These are phyloP conservation scores for Edolisoma coerulescens DNA, from an alignment of 2,113 vertebrate species.

Conservation along the genomic window DNA sequence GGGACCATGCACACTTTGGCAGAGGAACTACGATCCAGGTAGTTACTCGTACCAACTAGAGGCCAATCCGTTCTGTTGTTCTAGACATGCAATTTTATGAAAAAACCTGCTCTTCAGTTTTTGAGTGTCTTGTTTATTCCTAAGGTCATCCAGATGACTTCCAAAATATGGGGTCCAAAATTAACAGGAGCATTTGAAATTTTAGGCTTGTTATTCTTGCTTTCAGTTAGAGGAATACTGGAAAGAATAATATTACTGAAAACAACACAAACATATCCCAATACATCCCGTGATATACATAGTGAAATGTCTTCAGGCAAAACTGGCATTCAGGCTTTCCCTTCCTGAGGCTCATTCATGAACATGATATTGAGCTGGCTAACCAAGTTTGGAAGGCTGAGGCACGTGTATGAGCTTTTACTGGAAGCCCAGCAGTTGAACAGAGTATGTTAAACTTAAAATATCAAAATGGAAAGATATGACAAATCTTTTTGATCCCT, in stretches of 20 bases:
- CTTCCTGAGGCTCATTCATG: not conserved
- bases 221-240: not conserved
- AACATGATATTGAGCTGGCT: not conserved
- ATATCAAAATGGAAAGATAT: not conserved
- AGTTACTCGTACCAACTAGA: not conserved
- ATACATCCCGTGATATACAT: rapidly evolving
- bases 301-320: not conserved
- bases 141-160: not conserved
- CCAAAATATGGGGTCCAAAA: not conserved
- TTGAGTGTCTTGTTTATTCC: not conserved
- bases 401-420: not conserved
- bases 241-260: not conserved
- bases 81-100: not conserved
- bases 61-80: not conserved
- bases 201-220: not conserved
- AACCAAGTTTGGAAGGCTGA: not conserved
- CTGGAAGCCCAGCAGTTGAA: not conserved
- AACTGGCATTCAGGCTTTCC: not conserved
- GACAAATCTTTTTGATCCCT: not conserved
- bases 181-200: not conserved
- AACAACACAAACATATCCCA: not conserved
- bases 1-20: not conserved
- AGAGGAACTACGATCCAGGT: not conserved
- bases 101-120: not conserved
- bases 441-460: not conserved